These are phyloP conservation scores for Iselma pallidipennis DNA, from an alignment of 2,888 invertebrate genomes.

Conservation along the genomic window DNA sequence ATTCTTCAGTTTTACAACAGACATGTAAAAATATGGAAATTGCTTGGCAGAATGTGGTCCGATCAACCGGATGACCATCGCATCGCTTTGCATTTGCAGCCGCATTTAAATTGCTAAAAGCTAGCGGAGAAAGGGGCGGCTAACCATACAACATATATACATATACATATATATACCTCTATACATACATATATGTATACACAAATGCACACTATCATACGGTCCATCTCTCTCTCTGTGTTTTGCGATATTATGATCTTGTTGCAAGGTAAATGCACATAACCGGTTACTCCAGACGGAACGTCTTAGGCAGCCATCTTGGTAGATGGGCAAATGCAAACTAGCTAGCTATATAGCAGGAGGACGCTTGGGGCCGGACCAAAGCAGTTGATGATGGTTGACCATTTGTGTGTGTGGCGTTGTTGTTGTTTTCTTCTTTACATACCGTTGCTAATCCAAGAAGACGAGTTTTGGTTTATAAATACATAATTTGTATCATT, in stretches of 20 bases:
- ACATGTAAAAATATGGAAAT: constrained; percentile 51
- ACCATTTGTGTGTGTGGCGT: constrained; percentile 6
- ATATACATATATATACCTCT: not conserved
- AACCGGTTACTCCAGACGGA: constrained; percentile 54
- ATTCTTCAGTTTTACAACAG: constrained; percentile 40
- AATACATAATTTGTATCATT: not conserved
- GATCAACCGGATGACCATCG: constrained; percentile 44
- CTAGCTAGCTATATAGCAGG: constrained; percentile 26
- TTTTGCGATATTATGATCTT: constrained; percentile 55
- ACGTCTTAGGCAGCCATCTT: constrained; percentile 52
- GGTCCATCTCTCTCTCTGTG: constrained; percentile 50
- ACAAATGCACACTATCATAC: constrained; percentile 50
- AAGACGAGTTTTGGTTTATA: not conserved
- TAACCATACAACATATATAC: not conserved
- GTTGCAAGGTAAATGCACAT: constrained; percentile 56
- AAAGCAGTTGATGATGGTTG: not conserved
- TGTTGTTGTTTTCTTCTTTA: not conserved
- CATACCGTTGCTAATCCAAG: not conserved
- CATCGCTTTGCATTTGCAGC: constrained; percentile 55
- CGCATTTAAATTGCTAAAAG: constrained; percentile 58
- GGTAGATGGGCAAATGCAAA: constrained; percentile 45
- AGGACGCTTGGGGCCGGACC: constrained; percentile 1
- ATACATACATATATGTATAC: no score
- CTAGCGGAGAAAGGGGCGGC: constrained; percentile 41
- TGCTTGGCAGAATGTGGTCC: constrained; percentile 46